Evolutionary conservation across 2,113 vertebrate species (phyloP), one percentile per base, ranked within the genome.

Genomic region (Mesocricetus auratus): DNA sequence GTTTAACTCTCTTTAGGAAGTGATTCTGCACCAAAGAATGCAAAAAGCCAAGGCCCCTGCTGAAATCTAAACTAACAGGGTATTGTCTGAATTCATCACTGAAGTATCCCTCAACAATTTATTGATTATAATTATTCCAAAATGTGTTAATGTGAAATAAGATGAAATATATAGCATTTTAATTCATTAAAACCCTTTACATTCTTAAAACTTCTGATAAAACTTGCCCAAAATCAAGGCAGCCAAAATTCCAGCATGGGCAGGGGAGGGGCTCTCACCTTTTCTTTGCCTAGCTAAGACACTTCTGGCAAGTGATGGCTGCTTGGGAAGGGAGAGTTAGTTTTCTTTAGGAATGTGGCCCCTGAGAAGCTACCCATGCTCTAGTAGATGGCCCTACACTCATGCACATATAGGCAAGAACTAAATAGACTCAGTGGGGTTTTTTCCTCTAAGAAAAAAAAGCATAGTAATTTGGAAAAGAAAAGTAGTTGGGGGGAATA

Each of bases 1-100:
- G 56, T 74, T 86, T 86, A 86, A 91, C 58, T 91, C 82, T 83
- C 60, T 79, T 87, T 90, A 90, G 45, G 22, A 95, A 86, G 71
- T 42, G 73, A 85, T 31, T 83, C 7, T 39, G 39, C 29, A 87
- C 33, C 39, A 62, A 68, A 83, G 36, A 89, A 26, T 33, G 42
- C 53, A 89, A 81, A 93, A 66, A 53, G 50, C 53, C 93, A 79
- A 85, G 62, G 47, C 29, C 92, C 56, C 47, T 13, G 9, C 95
- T 89, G 78, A 95, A 93, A 95, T 47, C 33, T 64, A 93, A 58
- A 68, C 93, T 78, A 64, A 39, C 69, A 81, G 74, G 7, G 68
- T 74, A 89, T 11, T 81, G 26, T 58, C 47, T 90, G 36, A 88
- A 96, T 82, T 95, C 24, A 69, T 88, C 83, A 93, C 11, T 69